Conservation (phyloP, 2,888 invertebrate species). For the Alloscopus bannaensis region DNA sequence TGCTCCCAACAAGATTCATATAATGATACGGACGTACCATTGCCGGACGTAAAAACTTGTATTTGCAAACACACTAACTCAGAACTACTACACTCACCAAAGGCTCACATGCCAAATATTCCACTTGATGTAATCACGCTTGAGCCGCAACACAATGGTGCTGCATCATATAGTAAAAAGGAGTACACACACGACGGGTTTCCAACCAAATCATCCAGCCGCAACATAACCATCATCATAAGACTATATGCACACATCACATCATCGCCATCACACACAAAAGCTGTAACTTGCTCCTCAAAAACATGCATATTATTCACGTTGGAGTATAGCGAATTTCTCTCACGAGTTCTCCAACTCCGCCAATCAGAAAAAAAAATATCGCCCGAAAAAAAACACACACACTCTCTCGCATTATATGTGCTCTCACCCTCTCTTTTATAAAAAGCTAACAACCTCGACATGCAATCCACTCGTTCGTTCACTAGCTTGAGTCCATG, state of each 20-base stretch:
- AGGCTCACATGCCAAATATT: constrained; percentile 41
- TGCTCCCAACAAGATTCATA: constrained; percentile 6
- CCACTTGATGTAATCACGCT: constrained; percentile 23
- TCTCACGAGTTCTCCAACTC: constrained; percentile 32
- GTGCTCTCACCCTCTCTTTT: constrained; percentile 53
- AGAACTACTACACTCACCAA: too few relatives aligned
- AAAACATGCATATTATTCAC: neutral
- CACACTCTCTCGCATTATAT: constrained; percentile 30
- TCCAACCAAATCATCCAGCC: constrained; percentile 59
- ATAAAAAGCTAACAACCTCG: constrained; percentile 62
- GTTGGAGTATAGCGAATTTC: constrained; percentile 24
- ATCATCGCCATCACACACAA: constrained; percentile 1
- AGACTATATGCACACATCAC: neutral
- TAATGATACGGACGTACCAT: neutral
- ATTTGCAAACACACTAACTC: constrained; percentile 35
- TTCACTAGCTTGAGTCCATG: constrained; percentile 48
- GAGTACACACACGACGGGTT: constrained; percentile 7
- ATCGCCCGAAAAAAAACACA: constrained; percentile 22
- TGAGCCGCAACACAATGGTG: neutral
- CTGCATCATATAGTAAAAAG: neutral
- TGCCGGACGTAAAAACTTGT: constrained; percentile 3
- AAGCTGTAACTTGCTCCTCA: neutral
- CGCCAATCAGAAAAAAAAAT: constrained; percentile 5
- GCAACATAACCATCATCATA: constrained; percentile 32
- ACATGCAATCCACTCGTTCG: constrained; percentile 64